Conservation (phyloP, 2,797 vertebrate genomes). For the Serranus cabrilla region DNA sequence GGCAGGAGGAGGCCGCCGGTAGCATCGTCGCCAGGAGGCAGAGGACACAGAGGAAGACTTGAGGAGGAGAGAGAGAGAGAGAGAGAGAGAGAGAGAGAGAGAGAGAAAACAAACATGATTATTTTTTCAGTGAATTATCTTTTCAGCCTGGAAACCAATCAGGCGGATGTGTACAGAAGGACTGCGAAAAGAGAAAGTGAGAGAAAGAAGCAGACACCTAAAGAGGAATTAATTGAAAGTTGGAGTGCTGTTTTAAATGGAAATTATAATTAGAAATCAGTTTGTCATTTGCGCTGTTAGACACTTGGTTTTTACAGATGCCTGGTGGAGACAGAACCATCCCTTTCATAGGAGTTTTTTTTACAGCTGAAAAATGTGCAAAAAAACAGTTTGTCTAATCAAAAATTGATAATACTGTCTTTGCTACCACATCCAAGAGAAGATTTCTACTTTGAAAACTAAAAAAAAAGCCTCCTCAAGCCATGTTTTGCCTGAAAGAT, state of each 20-base stretch:
- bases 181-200: slow-evolving; percentile 2
- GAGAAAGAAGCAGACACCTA: too few species aligned
- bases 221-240: neutral
- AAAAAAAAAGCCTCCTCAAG: neutral
- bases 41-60: slow-evolving; percentile 90
- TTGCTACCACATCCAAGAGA: neutral
- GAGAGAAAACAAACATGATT: slow-evolving; percentile 5
- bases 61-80: slow-evolving; percentile 19
- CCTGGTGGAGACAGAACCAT: neutral
- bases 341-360: too few species aligned
- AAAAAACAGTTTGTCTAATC: neutral
- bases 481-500: neutral
- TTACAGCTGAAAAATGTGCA: neutral
- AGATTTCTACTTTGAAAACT: neutral
- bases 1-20: slow-evolving; percentile 88
- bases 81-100: slow-evolving; percentile 5
- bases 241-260: slow-evolving; percentile 11
- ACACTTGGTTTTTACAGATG: neutral
- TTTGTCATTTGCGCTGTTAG: neutral
- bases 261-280: neutral
- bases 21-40: slow-evolving; percentile 83
- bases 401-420: neutral
- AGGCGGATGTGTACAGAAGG: slow-evolving; percentile 1
- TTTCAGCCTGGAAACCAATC: neutral
- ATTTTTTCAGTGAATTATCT: slow-evolving; percentile 21